These are phyloP conservation scores for Cacatua alba DNA, from an alignment of 2,113 vertebrate genomes.

Conservation along the genomic window DNA sequence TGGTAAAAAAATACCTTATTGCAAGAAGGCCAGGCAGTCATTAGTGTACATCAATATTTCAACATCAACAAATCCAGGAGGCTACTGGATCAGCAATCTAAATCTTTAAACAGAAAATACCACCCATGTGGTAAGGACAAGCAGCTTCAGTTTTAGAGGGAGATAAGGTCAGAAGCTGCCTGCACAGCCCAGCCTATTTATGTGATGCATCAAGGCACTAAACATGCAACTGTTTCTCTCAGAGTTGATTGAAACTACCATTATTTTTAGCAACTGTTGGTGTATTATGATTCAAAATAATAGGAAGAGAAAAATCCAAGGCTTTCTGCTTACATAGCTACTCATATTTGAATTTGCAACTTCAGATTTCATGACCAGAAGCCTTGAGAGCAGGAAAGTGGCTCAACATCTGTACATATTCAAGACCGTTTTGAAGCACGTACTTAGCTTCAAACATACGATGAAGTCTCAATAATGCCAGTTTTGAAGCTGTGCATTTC, in stretches of 20 bases:
- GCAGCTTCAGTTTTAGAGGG: not conserved
- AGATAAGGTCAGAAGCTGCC: not conserved
- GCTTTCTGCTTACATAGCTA: not conserved
- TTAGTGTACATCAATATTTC: not conserved
- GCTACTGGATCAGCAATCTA: not conserved
- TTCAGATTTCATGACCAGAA: not conserved
- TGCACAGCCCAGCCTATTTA: not conserved
- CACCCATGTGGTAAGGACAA: not conserved
- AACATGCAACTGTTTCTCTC: not conserved
- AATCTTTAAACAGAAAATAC: not conserved
- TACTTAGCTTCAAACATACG: not conserved
- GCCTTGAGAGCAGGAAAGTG: not conserved
- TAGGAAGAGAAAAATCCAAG: not conserved
- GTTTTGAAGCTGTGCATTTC: not conserved
- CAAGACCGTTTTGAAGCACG: not conserved
- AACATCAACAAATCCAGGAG: not conserved
- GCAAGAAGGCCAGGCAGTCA: not conserved
- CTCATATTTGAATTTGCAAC: not conserved
- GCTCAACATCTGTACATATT: not conserved
- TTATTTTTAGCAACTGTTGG: not conserved
- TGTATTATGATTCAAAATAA: not conserved
- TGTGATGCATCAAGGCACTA: not conserved
- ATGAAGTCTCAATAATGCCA: not conserved
- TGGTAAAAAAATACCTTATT: not conserved
- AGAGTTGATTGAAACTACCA: not conserved